A percentile compares a stretch with the other conserved stretches of the same genome.
Evolutionary conservation across 2,797 vertebrate species (phyloP).

Genomic region (Poecilia picta): DNA sequence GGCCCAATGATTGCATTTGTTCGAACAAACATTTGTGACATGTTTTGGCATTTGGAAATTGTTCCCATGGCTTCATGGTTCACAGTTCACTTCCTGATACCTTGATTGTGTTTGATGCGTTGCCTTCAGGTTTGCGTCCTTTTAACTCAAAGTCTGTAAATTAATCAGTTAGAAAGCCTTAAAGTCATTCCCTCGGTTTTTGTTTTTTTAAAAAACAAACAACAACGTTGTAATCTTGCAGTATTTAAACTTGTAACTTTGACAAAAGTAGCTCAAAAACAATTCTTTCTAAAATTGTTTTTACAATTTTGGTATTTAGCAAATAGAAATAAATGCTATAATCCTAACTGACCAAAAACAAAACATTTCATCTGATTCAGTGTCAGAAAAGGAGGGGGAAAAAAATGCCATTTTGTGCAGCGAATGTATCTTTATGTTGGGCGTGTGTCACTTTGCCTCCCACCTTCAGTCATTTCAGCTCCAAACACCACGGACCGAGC

Average conservation of each 20-base stretch:
- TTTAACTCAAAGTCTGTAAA: not conserved
- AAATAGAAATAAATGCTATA: not conserved
- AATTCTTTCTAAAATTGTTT: not conserved
- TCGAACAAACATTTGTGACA: not conserved
- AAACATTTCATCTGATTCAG: not conserved
- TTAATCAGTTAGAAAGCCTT: not conserved
- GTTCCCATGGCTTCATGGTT: not conserved
- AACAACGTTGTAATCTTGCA: not conserved
- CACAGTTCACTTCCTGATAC: not conserved
- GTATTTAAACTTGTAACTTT: not conserved
- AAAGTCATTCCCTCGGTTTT: not conserved
- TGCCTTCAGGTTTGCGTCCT: not conserved
- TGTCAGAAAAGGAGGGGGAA: not conserved
- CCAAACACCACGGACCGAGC: conserved; percentile 86
- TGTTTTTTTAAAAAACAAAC: not conserved
- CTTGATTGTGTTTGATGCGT: not conserved
- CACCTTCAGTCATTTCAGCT: conserved; percentile 82
- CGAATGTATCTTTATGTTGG: not conserved
- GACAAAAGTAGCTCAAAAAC: not conserved
- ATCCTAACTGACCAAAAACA: not conserved
- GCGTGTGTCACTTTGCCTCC: not conserved
- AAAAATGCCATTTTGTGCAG: not conserved
- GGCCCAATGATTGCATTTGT: not conserved
- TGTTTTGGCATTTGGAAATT: not conserved
- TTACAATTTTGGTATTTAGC: not conserved